Evolutionary conservation across 2,888 invertebrate species (phyloP), one percentile per base, ranked within the genome.

Genomic region (Bellardia bayeri): DNA sequence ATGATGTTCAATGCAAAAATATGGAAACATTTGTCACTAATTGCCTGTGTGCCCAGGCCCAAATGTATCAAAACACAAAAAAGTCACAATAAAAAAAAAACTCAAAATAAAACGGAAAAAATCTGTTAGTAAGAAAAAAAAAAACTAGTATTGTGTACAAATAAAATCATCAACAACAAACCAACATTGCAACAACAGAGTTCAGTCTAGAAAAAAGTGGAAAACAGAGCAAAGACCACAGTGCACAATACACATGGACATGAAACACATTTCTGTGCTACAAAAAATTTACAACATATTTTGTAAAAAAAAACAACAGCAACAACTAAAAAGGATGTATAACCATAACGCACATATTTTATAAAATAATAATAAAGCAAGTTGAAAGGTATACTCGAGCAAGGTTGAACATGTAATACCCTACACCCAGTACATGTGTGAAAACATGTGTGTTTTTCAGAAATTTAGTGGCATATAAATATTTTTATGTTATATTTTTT

Each of bases 21-120:
- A 92, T 92, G 92, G 92, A 92, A 92, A 92, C 92, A 92, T 92
- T 92, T 92, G 92, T 91, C 91, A 92, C 92, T 92, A 92, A 92
- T 92, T 92, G 92, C 92, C 91, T 91, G 89, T 90, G 90, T 90
- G 87, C 64, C 63, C 82, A 82, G 75, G 68, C 88, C 74, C 75
- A 83, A 83, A 84, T 69, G 79, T 85, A 85, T 76, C 71, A 86
- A 81, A 83, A 82, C 64, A 74, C 56, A 82, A 16, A 80, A 82
- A 76, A 84, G 61, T 37, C 74, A 58, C 49, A 72, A 80, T 13
- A 71, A 68, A 61, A 72, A 82, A 72, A 49, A 69, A 33, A 33
- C 2, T 14, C 11, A 37, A 71, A 71, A 37, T 8, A 23, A 40
- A 69, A 61, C 30, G 1, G 45, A 49, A 72, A 83, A 72, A 75